These are phyloP conservation scores for Cricetomys ansorgei DNA, from an alignment of 2,113 vertebrate genomes.

Conservation along the genomic window DNA sequence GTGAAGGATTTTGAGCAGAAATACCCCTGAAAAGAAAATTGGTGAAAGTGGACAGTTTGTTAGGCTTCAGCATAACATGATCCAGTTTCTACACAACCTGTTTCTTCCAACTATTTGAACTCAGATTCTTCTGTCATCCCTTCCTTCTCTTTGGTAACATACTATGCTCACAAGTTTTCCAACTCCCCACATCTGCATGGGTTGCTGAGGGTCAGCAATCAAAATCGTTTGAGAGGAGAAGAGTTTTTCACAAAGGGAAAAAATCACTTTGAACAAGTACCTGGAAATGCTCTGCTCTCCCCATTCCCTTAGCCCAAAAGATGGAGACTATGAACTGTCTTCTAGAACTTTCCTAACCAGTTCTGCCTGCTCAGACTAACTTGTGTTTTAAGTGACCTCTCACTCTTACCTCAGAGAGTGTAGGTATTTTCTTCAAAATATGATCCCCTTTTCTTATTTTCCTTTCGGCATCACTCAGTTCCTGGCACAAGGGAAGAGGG, in stretches of 20 bases:
- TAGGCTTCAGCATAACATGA: background rate
- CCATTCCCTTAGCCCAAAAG: background rate
- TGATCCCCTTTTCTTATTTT: slow-evolving; percentile 66
- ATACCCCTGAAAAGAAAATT: background rate
- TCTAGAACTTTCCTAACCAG: slow-evolving; percentile 64
- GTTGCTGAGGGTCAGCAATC: background rate
- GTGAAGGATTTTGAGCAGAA: slow-evolving; percentile 12
- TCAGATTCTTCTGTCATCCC: background rate
- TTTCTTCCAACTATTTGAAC: background rate
- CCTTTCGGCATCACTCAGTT: slow-evolving; percentile 68
- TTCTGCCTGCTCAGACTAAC: slow-evolving; percentile 75
- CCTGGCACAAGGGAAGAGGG: slow-evolving; percentile 76
- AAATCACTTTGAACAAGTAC: background rate
- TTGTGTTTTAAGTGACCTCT: background rate
- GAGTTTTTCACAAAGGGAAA: background rate
- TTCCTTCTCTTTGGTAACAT: slow-evolving; percentile 6
- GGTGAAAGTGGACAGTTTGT: background rate
- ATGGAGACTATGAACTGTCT: background rate
- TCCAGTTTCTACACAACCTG: background rate
- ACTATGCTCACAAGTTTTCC: background rate
- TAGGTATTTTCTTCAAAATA: slow-evolving; percentile 80
- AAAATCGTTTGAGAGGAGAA: background rate
- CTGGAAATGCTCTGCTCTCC: background rate
- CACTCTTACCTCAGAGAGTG: background rate
- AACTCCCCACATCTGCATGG: background rate